A percentile compares a stretch with the other conserved stretches of the same genome.
phyloP scores from a whole-genome alignment of 2,797 vertebrate genomes.

The Alfaro cultratus region DNA sequence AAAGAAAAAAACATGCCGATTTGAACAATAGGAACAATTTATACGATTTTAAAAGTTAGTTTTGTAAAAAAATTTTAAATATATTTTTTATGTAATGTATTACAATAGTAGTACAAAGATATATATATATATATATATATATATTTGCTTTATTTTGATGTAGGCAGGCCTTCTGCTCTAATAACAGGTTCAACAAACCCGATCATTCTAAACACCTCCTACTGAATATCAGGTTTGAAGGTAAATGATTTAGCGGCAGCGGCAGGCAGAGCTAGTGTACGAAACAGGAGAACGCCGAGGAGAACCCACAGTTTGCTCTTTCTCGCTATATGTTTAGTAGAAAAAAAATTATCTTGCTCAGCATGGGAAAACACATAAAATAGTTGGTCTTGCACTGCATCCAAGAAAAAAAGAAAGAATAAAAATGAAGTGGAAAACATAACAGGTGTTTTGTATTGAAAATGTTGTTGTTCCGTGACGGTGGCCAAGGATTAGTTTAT shows the following conservation, averaged over 20 bases:
- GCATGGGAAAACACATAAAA: background rate
- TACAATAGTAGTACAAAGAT: background rate
- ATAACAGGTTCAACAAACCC: background rate
- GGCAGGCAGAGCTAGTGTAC: no score
- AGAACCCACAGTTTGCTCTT: background rate
- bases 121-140: background rate
- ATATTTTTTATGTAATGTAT: background rate
- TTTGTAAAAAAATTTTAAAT: background rate
- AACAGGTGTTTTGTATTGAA: conserved; percentile 19
- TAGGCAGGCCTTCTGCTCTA: background rate
- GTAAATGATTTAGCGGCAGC: background rate
- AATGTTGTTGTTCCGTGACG: conserved; percentile 24
- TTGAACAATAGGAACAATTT: no score
- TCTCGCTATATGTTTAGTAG: background rate
- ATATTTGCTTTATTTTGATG: background rate
- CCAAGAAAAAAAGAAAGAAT: background rate
- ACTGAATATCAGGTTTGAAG: background rate
- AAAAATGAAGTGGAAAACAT: conserved; percentile 2
- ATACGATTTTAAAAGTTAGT: no score
- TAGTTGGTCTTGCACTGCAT: background rate
- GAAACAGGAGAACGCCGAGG: background rate
- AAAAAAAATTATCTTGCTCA: background rate
- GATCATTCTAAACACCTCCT: background rate
- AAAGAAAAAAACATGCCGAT: background rate
- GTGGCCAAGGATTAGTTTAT: conserved; percentile 40